A percentile compares a stretch with the other conserved stretches of the same genome.
These are phyloP conservation scores for Melanerpes aurifrons DNA, from an alignment of 2,113 vertebrate genomes.

Conservation along the genomic window DNA sequence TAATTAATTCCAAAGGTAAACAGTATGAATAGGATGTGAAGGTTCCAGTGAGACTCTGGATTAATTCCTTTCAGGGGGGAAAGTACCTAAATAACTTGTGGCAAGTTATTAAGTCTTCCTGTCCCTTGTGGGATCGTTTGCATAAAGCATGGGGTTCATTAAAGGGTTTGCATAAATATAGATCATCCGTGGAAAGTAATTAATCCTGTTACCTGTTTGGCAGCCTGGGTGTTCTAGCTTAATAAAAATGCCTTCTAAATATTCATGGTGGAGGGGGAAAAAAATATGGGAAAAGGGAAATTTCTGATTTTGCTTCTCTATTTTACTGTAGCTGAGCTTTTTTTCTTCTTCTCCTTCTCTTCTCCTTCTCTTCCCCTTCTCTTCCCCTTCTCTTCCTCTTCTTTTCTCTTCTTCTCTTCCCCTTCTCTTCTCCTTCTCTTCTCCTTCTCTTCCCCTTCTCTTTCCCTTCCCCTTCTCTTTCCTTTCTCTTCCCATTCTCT, in stretches of 20 bases:
- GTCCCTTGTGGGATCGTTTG: slow-evolving; percentile 30
- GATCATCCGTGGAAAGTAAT: not conserved
- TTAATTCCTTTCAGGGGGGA: slow-evolving; percentile 33
- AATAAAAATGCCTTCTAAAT: not conserved
- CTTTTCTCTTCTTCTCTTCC: no score
- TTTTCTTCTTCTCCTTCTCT: not conserved
- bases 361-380: no score
- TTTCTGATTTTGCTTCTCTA: not conserved
- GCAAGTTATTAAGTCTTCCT: slow-evolving; percentile 51
- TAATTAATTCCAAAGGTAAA: slow-evolving; percentile 15
- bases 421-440: no score
- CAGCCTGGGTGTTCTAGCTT: not conserved
- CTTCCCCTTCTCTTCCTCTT: no score
- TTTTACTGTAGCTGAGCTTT: not conserved
- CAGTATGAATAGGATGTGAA: not conserved
- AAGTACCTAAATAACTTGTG: slow-evolving; percentile 40
- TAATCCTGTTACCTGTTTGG: slow-evolving; percentile 14
- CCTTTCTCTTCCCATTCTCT: no score
- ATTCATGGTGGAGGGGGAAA: not conserved
- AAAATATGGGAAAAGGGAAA: not conserved
- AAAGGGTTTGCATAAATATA: slow-evolving; percentile 17
- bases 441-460: no score
- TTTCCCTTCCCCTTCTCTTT: no score
- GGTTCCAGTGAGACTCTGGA: slow-evolving; percentile 12
- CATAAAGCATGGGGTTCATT: slow-evolving; percentile 24